phyloP scores from a whole-genome alignment of 1,140 invertebrate species.

The Procambarus clarkii region DNA sequence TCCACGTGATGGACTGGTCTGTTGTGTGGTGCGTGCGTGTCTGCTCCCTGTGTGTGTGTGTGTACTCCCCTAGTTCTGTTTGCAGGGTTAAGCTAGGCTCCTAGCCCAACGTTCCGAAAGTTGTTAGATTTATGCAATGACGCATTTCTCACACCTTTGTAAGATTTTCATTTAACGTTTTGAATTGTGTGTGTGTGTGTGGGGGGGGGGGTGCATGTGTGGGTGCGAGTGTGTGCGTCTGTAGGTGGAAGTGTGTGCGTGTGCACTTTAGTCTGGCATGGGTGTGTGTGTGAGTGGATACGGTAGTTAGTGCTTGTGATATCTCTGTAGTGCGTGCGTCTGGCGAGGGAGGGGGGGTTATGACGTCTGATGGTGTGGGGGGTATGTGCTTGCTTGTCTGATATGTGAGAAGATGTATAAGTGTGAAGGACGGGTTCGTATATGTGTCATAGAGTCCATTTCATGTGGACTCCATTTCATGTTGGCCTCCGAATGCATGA shows the following conservation, averaged over 20 bases:
- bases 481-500: too few species aligned
- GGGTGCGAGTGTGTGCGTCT: neutral
- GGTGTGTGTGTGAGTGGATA: neutral
- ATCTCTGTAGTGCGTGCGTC: too few species aligned
- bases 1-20: neutral
- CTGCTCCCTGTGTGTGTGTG: constrained; percentile 4
- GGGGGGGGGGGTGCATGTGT: neutral
- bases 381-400: too few species aligned
- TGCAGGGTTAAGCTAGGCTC: too few species aligned
- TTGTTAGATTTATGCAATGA: too few species aligned
- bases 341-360: too few species aligned
- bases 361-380: too few species aligned
- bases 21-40: neutral
- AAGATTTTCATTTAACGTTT: neutral
- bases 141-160: neutral
- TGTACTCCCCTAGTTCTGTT: neutral
- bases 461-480: neutral
- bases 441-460: neutral
- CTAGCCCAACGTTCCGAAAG: too few species aligned
- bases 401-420: too few species aligned
- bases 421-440: neutral
- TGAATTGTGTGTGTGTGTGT: neutral
- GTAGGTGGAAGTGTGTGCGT: neutral
- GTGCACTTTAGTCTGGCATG: neutral
- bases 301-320: too few species aligned